Conservation (phyloP, 2,888 invertebrate species). For the Aspidiotus rigidus region DNA sequence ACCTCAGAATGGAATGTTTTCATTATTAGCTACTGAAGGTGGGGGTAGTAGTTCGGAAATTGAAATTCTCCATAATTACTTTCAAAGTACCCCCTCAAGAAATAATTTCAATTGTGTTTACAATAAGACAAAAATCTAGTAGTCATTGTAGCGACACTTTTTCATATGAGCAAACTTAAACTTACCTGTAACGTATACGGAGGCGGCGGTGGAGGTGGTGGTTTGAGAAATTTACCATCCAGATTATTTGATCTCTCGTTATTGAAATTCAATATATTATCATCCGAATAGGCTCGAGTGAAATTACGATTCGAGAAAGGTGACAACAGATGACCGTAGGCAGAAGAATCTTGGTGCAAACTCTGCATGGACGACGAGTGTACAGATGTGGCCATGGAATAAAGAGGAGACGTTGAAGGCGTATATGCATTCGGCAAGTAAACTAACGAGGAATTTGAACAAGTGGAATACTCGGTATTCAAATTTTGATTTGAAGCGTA, state of each 20-base stretch:
- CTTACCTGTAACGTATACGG: constrained; percentile 46
- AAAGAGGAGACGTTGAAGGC: constrained; percentile 49
- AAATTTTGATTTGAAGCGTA: constrained; percentile 40
- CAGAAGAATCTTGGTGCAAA: constrained; percentile 42
- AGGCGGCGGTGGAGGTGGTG: constrained; percentile 46
- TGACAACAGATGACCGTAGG: constrained; percentile 38
- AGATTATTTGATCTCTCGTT: background rate
- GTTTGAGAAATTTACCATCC: constrained; percentile 37
- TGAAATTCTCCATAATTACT: no score
- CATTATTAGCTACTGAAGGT: no score
- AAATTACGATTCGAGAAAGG: constrained; percentile 50
- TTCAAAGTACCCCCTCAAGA: no score
- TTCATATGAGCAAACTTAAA: background rate
- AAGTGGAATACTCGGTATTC: constrained; percentile 36
- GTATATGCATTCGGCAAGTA: constrained; percentile 59
- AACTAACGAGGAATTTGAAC: constrained; percentile 50
- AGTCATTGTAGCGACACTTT: background rate
- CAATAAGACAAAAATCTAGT: no score
- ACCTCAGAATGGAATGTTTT: no score
- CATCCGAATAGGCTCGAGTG: constrained; percentile 66
- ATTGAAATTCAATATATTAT: constrained; percentile 62
- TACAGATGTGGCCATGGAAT: constrained; percentile 45
- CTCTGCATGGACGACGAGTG: constrained; percentile 45
- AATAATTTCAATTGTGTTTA: no score
- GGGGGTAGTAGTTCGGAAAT: no score